Base-by-base conservation (phyloP, 1,140 invertebrate species). In the Cydia pomonella region DNA sequence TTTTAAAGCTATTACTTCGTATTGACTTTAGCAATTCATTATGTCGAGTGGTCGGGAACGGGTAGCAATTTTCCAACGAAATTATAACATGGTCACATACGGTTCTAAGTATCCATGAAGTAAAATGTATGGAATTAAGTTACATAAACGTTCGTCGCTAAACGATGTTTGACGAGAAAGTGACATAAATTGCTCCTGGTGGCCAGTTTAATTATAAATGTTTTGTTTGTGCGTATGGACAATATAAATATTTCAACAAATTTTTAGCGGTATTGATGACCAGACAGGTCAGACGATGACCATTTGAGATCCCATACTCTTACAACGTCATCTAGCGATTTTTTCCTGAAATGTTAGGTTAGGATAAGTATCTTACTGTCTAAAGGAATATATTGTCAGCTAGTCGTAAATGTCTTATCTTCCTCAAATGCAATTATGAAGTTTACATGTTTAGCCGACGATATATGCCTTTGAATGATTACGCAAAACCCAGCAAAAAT, bases 401-500 rank as follows among this genome's bases (percentile, higher is more conserved):
- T 59, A 9, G 3, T 59, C 53, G 53, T 18, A 59, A 18, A n/a
- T 59, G 1, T n/a, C 2, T 23, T 59, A 4, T 21, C n/a, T 7
- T 13, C 53, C 21, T 59, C 13, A 59, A 10, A 59, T 12, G 41
- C 29, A 33, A 7, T 33, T 33, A 33, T 7, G 7, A 9, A 0
- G 29, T 9, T 9, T 9, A 7, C 29, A n/a, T n/a, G 50, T 21
- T n/a, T 3, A 63, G 21, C 5, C 7, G 59, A 63, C 59, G 53
- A 59, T 13, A 59, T 13, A 59, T 18, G 23, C 23, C 33, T 72
- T 41, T 72, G n/a, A 9, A 25, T 10, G 16, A 12, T 27, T 64
- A 71, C n/a, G 69, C n/a, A 77, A 41, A 33, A 71, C 71, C 18
- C 29, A 78, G 73, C 79, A 82, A 79, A 80, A 80, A 82, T 75